These are phyloP conservation scores for Agrotis ipsilon DNA, from an alignment of 2,888 invertebrate genomes.

Conservation along the genomic window DNA sequence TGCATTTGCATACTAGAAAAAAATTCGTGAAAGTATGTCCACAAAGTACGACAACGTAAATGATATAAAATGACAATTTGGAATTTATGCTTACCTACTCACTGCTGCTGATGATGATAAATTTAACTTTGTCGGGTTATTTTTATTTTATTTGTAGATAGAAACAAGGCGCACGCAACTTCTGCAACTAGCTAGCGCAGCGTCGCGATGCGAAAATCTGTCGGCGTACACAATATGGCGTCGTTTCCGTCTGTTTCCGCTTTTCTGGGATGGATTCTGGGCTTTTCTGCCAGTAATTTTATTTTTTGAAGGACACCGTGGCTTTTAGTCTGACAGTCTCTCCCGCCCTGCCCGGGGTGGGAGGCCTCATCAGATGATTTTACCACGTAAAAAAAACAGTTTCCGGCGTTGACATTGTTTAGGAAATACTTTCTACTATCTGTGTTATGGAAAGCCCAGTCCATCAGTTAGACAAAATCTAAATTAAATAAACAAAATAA, in stretches of 20 bases:
- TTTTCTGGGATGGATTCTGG: no score
- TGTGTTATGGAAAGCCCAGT: no score
- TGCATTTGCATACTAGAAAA: constrained; percentile 83
- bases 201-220: background rate
- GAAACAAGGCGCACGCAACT: constrained; percentile 5
- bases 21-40: constrained; percentile 35
- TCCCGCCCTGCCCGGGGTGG: no score
- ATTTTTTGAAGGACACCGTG: no score
- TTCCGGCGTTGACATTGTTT: no score
- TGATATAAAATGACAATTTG: background rate
- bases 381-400: no score
- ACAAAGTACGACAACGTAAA: background rate
- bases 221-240: constrained; percentile 32
- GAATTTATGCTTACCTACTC: constrained; percentile 42
- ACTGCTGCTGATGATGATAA: constrained; percentile 6
- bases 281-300: no score
- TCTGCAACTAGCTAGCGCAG: background rate
- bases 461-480: no score
- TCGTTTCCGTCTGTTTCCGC: constrained; percentile 32
- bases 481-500: no score
- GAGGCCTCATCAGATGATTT: no score
- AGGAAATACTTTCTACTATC: no score
- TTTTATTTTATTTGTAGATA: background rate
- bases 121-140: constrained; percentile 11
- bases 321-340: no score